Evolutionary conservation across 2,797 vertebrate genomes (phyloP).

Genomic region (Poeciliopsis turneri): DNA sequence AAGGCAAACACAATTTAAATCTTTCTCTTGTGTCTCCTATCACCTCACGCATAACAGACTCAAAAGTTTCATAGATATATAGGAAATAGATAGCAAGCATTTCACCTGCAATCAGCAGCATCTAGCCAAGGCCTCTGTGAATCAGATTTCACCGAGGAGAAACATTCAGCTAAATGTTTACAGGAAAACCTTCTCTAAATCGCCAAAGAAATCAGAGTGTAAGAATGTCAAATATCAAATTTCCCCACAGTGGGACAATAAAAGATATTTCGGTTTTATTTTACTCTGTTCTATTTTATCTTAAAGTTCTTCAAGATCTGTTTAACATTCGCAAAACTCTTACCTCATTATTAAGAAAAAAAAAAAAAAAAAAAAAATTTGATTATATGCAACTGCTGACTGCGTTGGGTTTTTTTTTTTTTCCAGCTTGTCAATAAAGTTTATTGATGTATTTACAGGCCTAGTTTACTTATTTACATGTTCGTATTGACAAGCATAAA

Average conservation of each 20-base stretch:
- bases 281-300: background rate
- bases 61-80: background rate
- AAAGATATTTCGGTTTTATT: background rate
- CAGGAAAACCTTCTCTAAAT: slow-evolving; percentile 8
- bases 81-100: slow-evolving; percentile 3
- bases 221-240: background rate
- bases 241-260: background rate
- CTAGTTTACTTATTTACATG: background rate
- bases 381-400: background rate
- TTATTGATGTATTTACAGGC: background rate
- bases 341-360: background rate
- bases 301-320: background rate
- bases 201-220: background rate
- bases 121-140: slow-evolving; percentile 39
- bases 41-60: slow-evolving; percentile 7
- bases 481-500: background rate
- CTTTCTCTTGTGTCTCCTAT: background rate
- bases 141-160: slow-evolving; percentile 7
- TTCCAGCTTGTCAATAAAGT: background rate
- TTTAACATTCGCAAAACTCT: background rate
- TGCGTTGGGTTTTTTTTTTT: no score
- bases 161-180: slow-evolving; percentile 42
- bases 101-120: slow-evolving; percentile 35
- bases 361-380: background rate
- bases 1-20: background rate